A percentile compares a stretch with the other conserved stretches of the same genome.
These are phyloP conservation scores for Watersipora subatra DNA, from an alignment of 1,140 invertebrate genomes.

Conservation along the genomic window DNA sequence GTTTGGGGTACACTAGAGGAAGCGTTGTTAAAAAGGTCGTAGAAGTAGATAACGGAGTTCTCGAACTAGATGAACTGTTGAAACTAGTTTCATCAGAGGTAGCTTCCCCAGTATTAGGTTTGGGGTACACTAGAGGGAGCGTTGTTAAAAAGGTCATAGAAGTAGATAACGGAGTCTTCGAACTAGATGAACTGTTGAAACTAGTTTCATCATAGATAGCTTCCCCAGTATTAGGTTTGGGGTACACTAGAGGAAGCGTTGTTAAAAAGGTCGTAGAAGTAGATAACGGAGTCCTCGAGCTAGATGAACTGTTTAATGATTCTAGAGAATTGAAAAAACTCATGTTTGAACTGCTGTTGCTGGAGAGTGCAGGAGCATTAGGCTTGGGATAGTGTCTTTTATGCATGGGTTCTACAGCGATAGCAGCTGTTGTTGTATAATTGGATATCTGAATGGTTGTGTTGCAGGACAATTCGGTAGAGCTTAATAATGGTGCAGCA, in stretches of 20 bases:
- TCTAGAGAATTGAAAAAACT: too few species aligned
- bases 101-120: conserved; percentile 5
- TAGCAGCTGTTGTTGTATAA: too few species aligned
- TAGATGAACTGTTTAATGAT: conserved; percentile 4
- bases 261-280: conserved; percentile 7
- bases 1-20: conserved; percentile 4
- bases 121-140: conserved; percentile 5
- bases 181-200: conserved; percentile 4
- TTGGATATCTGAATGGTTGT: background rate
- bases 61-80: conserved; percentile 4
- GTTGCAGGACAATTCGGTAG: background rate
- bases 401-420: too few species aligned
- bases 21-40: conserved; percentile 8
- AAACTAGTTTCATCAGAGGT: background rate
- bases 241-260: conserved; percentile 5
- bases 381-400: too few species aligned
- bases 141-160: conserved; percentile 7
- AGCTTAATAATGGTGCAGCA: conserved; percentile 37
- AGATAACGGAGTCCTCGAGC: conserved; percentile 6
- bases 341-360: too few species aligned
- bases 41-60: conserved; percentile 7
- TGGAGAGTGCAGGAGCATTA: too few species aligned
- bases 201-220: conserved; percentile 2
- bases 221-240: conserved; percentile 5
- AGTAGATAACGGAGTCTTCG: conserved; percentile 6